Percentiles rank a stretch among this genome's conserved stretches.
These are phyloP conservation scores for Melanargia galathea DNA, from an alignment of 2,888 invertebrate genomes.

Conservation along the genomic window DNA sequence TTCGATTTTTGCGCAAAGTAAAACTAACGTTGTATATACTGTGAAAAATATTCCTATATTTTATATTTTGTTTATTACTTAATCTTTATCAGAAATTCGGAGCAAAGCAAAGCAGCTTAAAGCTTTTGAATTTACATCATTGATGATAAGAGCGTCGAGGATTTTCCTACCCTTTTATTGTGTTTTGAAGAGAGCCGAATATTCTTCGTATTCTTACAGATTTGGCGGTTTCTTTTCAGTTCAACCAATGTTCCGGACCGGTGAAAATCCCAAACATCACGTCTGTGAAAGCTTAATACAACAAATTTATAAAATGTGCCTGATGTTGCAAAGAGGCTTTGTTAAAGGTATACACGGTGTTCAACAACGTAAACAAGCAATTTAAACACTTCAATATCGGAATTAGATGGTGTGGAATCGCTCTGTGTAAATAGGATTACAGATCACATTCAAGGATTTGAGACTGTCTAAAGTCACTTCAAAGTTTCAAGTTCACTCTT, in stretches of 20 bases:
- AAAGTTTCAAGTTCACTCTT: background rate
- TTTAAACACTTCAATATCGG: background rate
- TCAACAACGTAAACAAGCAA: background rate
- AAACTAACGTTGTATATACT: too few relatives aligned
- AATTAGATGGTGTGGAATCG: background rate
- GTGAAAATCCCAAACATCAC: background rate
- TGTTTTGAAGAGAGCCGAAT: background rate
- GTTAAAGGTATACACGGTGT: background rate
- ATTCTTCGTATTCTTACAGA: constrained; percentile 2
- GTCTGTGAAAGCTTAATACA: background rate
- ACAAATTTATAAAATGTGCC: background rate
- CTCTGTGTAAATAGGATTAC: background rate
- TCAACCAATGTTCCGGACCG: background rate
- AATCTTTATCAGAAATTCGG: background rate
- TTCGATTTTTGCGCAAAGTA: too few relatives aligned
- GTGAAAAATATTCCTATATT: too few relatives aligned
- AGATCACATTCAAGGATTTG: background rate
- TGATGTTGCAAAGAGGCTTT: background rate
- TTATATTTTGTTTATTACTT: too few relatives aligned
- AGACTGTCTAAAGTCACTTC: background rate
- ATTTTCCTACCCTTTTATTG: background rate
- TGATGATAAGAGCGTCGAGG: background rate
- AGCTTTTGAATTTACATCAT: background rate
- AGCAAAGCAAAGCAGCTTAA: constrained; percentile 7
- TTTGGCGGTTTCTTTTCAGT: background rate